These are phyloP conservation scores for Noctuana brunneofusca DNA, from an alignment of 2,888 invertebrate species.

Conservation along the genomic window DNA sequence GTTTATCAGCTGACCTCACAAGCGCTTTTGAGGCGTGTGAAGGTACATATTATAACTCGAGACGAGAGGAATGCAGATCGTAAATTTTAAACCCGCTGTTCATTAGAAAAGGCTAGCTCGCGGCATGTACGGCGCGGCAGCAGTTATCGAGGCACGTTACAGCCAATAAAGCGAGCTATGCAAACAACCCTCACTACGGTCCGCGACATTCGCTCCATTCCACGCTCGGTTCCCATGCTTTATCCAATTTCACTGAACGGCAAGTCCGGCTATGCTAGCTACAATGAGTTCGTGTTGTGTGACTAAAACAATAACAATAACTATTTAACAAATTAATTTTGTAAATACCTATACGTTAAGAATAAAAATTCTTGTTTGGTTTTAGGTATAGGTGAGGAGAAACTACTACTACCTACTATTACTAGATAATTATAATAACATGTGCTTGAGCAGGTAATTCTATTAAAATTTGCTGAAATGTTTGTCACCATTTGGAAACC, in stretches of 20 bases:
- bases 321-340: conserved; percentile 49
- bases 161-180: conserved; percentile 80
- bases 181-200: conserved; percentile 67
- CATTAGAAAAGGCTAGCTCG: conserved; percentile 59
- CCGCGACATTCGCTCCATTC: conserved; percentile 73
- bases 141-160: conserved; percentile 68
- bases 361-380: no score
- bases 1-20: conserved; percentile 31
- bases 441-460: not conserved
- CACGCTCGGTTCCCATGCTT: conserved; percentile 76
- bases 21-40: conserved; percentile 29
- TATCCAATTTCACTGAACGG: conserved; percentile 79
- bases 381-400: no score
- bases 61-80: conserved; percentile 60
- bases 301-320: conserved; percentile 60
- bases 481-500: conserved; percentile 51
- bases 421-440: no score
- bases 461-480: conserved; percentile 7
- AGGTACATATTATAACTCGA: conserved; percentile 41
- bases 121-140: conserved; percentile 45
- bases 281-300: conserved; percentile 74
- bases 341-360: not conserved
- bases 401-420: not conserved
- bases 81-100: conserved; percentile 60
- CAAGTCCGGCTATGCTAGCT: conserved; percentile 61